Evolutionary conservation across 2,888 invertebrate genomes (phyloP), one percentile per base, ranked within the genome.

Genomic region (Cybosia mesomella): DNA sequence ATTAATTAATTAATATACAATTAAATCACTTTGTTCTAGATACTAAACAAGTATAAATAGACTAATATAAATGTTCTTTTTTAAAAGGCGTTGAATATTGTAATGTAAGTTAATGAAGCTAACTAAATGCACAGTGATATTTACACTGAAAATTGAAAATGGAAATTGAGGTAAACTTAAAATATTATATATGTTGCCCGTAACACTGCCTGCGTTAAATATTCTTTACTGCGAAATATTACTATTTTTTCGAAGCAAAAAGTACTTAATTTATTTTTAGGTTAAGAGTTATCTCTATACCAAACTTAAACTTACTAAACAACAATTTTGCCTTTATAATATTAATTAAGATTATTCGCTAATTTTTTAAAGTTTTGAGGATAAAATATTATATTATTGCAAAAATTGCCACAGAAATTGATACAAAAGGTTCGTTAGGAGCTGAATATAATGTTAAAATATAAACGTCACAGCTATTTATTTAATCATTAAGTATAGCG

Each of bases 401-500:
- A 2, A 1, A 15, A 39, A 43, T 43, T 1, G 7, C 43, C 43
- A 43, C 7, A n/a, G n/a, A n/a, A 49, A 18, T 43, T 15, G 7
- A 18, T 43, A 18, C 18, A 43, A 15, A 43, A 49, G 49, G 49
- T 9, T 18, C 8, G 9, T 49, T 49, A n/a, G n/a, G 49, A 49
- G 9, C n/a, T n/a, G 49, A 49, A 49, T 49, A 18, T 7, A 49
- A 49, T n/a, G n/a, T 49, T 49, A 49, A 49, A 49, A 49, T 49
- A 49, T n/a, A 49, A 49, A 49, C n/a, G 49, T 8, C 8, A 8
- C 49, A 49, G 49, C n/a, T 5, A 49, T 49, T n/a, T n/a, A 18
- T 49, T n/a, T 8, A 64, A 55, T n/a, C 34, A 34, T 62, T 39
- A 59, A 49, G 13, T 28, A 58, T 54, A 68, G 65, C 66, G 22